A percentile compares a stretch with the other conserved stretches of the same genome.
phyloP scores from a whole-genome alignment of 2,888 invertebrate species.

The Clistopyga incitator region DNA sequence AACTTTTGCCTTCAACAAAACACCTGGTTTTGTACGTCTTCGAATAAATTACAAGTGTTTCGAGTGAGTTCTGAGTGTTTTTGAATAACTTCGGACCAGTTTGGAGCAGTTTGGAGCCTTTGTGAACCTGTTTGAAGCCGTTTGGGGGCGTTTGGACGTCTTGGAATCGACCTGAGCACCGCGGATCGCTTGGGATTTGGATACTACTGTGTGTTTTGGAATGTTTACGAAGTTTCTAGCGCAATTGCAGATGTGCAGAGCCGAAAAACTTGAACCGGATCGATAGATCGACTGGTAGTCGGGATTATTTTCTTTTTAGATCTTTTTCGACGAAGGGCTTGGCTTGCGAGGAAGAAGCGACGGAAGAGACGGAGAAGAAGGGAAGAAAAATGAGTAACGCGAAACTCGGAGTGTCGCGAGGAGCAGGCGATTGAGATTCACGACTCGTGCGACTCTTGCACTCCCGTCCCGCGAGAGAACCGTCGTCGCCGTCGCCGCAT shows the following conservation, averaged over 20 bases:
- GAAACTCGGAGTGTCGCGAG: constrained; percentile 65
- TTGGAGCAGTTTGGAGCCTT: background rate
- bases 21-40: background rate
- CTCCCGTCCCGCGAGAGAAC: constrained; percentile 41
- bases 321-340: background rate
- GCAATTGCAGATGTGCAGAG: constrained; percentile 2
- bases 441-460: constrained; percentile 61
- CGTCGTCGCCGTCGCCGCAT: constrained; percentile 49
- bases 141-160: background rate
- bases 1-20: too few species aligned
- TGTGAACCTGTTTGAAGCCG: background rate
- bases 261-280: constrained; percentile 37
- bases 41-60: background rate
- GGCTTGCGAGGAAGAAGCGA: constrained; percentile 2
- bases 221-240: constrained; percentile 7
- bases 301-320: constrained; percentile 19
- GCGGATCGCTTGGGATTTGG: constrained; percentile 5
- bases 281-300: constrained; percentile 46
- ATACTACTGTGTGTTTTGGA: background rate
- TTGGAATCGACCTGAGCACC: background rate
- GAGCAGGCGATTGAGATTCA: constrained; percentile 73
- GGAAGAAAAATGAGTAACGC: constrained; percentile 59
- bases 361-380: constrained; percentile 14
- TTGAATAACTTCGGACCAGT: background rate
- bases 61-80: constrained; percentile 9